These are phyloP conservation scores for Julus scandinavius DNA, from an alignment of 2,888 invertebrate species.

Conservation along the genomic window DNA sequence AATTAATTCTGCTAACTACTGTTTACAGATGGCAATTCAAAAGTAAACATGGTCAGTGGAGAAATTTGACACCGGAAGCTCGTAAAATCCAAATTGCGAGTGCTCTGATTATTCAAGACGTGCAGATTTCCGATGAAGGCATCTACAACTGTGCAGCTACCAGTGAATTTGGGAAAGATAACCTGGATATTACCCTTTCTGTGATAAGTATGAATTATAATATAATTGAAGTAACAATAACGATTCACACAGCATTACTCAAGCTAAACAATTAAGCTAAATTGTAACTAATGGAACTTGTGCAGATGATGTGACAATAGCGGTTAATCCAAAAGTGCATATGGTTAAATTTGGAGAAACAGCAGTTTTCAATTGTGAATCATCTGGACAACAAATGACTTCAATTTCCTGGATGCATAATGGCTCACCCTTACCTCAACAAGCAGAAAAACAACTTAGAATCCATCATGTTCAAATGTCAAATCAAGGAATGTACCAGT, in stretches of 20 bases:
- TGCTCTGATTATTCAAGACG: slow-evolving; percentile 20
- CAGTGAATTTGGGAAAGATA: slow-evolving; percentile 47
- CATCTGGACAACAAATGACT: not conserved
- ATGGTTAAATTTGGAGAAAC: not conserved
- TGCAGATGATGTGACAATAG: not conserved
- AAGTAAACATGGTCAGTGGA: not conserved
- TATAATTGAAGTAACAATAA: not conserved
- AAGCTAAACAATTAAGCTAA: no score
- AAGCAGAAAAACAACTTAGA: not conserved
- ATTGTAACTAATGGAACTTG: not conserved
- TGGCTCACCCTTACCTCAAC: not conserved
- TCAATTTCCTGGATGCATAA: slow-evolving; percentile 47
- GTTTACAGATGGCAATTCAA: not conserved
- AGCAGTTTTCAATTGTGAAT: slow-evolving; percentile 36
- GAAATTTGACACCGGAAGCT: not conserved
- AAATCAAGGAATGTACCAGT: slow-evolving; percentile 53
- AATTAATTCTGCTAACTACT: no score
- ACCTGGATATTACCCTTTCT: not conserved
- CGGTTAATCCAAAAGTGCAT: not conserved
- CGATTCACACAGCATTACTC: no score
- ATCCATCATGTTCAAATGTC: slow-evolving; percentile 24
- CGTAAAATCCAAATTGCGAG: slow-evolving; percentile 64
- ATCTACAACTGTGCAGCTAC: slow-evolving; percentile 19
- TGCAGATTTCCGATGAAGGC: slow-evolving; percentile 12
- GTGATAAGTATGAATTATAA: slow-evolving; percentile 22